A percentile compares a stretch with the other conserved stretches of the same genome.
These are phyloP conservation scores for Cryptotis parvus DNA, from an alignment of 2,113 vertebrate genomes.

Conservation along the genomic window DNA sequence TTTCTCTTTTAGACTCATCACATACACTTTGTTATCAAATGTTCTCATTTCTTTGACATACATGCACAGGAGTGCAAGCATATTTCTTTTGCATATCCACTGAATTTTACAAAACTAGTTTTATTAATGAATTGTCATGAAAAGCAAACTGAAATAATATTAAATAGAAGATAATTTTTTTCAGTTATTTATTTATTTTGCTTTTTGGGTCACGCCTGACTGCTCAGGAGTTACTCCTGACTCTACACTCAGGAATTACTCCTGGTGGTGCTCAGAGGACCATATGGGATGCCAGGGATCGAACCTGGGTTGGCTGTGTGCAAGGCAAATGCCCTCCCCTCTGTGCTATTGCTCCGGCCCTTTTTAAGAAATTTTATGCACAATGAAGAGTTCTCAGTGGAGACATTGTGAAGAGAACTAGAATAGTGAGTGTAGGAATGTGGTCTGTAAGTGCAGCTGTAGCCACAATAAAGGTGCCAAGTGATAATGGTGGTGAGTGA, in stretches of 20 bases:
- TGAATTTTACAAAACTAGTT: slow-evolving; percentile 28
- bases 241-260: too few relatives aligned
- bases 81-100: neutral
- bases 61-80: neutral
- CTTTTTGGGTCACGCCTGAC: too few relatives aligned
- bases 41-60: slow-evolving; percentile 41
- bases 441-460: neutral
- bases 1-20: neutral
- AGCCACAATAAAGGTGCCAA: neutral
- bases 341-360: too few relatives aligned
- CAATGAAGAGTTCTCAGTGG: neutral
- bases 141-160: neutral
- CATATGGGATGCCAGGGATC: too few relatives aligned
- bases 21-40: neutral
- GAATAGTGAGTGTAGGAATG: neutral
- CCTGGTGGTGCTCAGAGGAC: too few relatives aligned
- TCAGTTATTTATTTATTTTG: too few relatives aligned
- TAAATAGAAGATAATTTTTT: slow-evolving; percentile 6
- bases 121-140: slow-evolving; percentile 1
- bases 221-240: too few relatives aligned
- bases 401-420: slow-evolving; percentile 31
- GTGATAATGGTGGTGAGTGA: neutral
- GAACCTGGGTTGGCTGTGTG: too few relatives aligned
- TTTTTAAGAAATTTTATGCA: too few relatives aligned
- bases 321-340: too few relatives aligned